Percentiles rank a stretch among this genome's conserved stretches.
Conservation (phyloP, 2,113 vertebrate genomes). For the Malurus alboscapulatus region DNA sequence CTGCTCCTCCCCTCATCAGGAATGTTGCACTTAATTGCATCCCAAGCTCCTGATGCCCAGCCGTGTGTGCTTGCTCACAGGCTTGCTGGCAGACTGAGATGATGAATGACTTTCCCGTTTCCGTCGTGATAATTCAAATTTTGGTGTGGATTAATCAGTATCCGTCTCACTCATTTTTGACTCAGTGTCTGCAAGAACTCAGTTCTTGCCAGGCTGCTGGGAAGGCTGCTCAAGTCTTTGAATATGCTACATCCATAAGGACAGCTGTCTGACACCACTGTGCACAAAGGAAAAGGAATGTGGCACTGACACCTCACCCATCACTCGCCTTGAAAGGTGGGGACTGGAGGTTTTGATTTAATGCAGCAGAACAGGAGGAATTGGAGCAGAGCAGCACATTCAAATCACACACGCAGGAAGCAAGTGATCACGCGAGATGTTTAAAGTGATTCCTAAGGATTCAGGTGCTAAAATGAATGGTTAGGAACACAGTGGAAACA, state of each 20-base stretch:
- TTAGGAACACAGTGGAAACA: neutral
- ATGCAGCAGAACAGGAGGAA: neutral
- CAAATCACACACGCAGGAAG: neutral
- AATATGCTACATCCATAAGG: neutral
- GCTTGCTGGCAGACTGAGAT: neutral
- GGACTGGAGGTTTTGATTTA: neutral
- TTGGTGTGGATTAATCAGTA: constrained; percentile 11
- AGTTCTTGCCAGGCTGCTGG: constrained; percentile 1
- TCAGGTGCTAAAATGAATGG: neutral
- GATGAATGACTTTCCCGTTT: neutral
- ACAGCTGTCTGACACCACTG: neutral
- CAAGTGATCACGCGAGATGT: neutral
- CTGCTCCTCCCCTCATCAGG: neutral
- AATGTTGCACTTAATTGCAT: neutral
- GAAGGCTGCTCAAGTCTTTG: neutral
- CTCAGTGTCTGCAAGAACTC: neutral
- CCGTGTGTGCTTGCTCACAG: fast-evolving
- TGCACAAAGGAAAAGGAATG: neutral
- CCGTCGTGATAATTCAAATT: neutral
- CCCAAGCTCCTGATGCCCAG: neutral
- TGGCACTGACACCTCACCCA: neutral
- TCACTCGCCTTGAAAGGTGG: neutral
- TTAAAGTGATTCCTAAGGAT: neutral
- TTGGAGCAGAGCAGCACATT: fast-evolving
- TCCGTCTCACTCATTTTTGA: neutral